Evolutionary conservation across 2,113 vertebrate genomes (phyloP).

Genomic region (Dicentrarchus labrax): DNA sequence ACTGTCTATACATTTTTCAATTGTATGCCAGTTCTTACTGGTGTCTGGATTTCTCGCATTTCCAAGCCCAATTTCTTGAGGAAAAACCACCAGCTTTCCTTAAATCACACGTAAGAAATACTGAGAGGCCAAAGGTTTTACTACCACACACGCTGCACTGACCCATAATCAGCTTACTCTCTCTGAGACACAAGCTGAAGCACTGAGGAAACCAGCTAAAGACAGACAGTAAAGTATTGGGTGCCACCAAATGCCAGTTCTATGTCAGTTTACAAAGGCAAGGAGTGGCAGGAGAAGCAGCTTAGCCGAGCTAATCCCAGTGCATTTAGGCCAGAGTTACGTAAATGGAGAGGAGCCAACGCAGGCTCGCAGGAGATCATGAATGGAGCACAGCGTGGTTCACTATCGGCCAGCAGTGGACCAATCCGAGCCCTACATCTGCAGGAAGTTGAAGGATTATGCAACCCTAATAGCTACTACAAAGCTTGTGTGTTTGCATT

Average conservation of each 20-base stretch:
- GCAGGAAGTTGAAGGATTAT: constrained; percentile 30
- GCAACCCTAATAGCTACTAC: not conserved
- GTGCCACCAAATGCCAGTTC: not conserved
- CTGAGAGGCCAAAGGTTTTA: not conserved
- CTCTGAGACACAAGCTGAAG: not conserved
- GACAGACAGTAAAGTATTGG: not conserved
- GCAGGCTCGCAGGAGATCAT: constrained; percentile 27
- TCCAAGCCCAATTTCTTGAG: not conserved
- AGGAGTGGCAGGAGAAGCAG: constrained; percentile 59
- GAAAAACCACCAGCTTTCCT: not conserved
- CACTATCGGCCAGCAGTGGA: not conserved
- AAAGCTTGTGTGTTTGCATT: not conserved
- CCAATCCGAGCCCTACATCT: constrained; percentile 2
- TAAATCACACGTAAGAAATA: not conserved
- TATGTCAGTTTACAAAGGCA: constrained; percentile 45
- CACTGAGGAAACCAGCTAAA: not conserved
- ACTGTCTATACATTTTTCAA: no score
- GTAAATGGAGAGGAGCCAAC: constrained; percentile 40
- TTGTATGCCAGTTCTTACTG: no score
- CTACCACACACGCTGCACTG: not conserved
- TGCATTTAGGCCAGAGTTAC: constrained; percentile 49
- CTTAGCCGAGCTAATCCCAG: constrained; percentile 74
- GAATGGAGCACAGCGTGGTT: constrained; percentile 34
- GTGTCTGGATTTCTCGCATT: not conserved
- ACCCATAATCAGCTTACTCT: not conserved